These are phyloP conservation scores for Neelides sp. DNA, from an alignment of 1,140 invertebrate genomes.

Conservation along the genomic window DNA sequence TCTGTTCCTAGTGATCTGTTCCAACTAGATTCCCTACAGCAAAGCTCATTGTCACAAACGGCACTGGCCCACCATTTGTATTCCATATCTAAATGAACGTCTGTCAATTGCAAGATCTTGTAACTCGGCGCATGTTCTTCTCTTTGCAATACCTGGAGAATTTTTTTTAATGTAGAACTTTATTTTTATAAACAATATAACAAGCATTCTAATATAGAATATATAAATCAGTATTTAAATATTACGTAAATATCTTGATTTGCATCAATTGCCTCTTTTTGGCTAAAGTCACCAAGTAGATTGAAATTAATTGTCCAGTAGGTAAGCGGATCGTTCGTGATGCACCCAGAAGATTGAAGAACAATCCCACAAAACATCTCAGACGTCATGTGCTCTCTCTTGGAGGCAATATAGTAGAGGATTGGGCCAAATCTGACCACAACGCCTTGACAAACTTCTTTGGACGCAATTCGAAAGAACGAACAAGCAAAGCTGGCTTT, in stretches of 20 bases:
- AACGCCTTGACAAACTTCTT: slow-evolving; percentile 26
- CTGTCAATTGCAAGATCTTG: slow-evolving; percentile 43
- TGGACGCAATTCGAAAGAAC: slow-evolving; percentile 23
- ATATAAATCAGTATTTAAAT: too few relatives aligned
- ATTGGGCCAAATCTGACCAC: slow-evolving; percentile 24
- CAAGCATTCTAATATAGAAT: too few relatives aligned
- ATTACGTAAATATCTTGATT: too few relatives aligned
- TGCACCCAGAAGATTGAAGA: slow-evolving; percentile 21
- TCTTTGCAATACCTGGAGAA: too few relatives aligned
- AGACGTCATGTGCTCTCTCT: slow-evolving; percentile 14
- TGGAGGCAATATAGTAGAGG: slow-evolving; percentile 19
- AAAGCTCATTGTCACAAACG: slow-evolving; percentile 42
- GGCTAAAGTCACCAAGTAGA: too few relatives aligned
- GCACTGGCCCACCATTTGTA: slow-evolving; percentile 38
- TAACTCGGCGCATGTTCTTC: too few relatives aligned
- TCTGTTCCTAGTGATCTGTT: slow-evolving; percentile 12
- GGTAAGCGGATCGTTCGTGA: slow-evolving; percentile 1
- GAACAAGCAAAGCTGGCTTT: slow-evolving; percentile 22
- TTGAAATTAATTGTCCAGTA: slow-evolving; percentile 16
- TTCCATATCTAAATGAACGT: slow-evolving; percentile 42
- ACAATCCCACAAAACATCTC: slow-evolving; percentile 29
- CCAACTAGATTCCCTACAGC: slow-evolving; percentile 40
- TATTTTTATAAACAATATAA: too few relatives aligned
- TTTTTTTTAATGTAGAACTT: too few relatives aligned
- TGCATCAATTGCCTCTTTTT: too few relatives aligned